Evolutionary conservation across 1,140 invertebrate species (phyloP).

Genomic region (Episyrphus balteatus): DNA sequence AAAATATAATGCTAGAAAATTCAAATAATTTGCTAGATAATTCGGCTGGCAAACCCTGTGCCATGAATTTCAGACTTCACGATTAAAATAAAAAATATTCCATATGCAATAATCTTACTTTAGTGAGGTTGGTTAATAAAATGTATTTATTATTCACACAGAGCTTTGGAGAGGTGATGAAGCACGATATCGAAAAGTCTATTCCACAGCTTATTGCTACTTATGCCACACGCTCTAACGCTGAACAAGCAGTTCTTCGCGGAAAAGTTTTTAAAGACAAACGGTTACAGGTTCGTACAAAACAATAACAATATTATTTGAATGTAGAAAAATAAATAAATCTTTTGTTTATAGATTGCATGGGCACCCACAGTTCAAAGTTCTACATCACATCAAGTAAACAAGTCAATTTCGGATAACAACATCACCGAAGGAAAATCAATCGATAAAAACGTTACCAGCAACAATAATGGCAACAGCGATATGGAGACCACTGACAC

Average conservation of each 20-base stretch:
- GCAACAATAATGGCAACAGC: slow-evolving; percentile 1
- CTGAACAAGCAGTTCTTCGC: slow-evolving; percentile 35
- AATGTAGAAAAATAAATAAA: neutral
- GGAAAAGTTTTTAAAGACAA: slow-evolving; percentile 36
- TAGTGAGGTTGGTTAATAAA: too few species aligned
- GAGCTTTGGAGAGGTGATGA: slow-evolving; percentile 36
- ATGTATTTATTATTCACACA: slow-evolving; percentile 2
- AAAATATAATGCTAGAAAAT: too few species aligned
- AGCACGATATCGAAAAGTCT: slow-evolving; percentile 33
- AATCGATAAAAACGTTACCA: neutral
- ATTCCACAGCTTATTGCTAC: slow-evolving; percentile 33
- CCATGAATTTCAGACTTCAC: too few species aligned
- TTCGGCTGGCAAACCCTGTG: too few species aligned
- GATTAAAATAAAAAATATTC: too few species aligned
- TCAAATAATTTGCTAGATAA: too few species aligned
- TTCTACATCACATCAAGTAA: neutral
- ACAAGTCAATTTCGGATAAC: neutral
- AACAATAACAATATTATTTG: neutral
- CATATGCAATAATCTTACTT: too few species aligned
- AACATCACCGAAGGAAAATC: neutral
- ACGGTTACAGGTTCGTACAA: slow-evolving; percentile 21
- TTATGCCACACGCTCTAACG: slow-evolving; percentile 33
- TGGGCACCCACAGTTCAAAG: slow-evolving; percentile 27
- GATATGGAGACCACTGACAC: slow-evolving; percentile 18
- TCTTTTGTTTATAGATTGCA: slow-evolving; percentile 15